Evolutionary conservation across 2,888 invertebrate genomes (phyloP).

Genomic region (Leucophenga maculata): DNA sequence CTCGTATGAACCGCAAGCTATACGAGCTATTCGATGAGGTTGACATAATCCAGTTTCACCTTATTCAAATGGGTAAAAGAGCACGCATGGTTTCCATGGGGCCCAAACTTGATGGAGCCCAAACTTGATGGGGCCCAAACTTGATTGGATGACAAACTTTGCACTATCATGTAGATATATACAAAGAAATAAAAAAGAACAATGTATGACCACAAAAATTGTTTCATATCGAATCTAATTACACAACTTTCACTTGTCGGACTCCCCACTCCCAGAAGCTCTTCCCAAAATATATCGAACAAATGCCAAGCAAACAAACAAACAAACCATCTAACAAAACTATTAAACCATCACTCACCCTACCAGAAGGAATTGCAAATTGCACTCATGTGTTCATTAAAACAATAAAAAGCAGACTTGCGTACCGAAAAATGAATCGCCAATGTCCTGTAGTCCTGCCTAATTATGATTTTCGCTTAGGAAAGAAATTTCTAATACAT

Average conservation of each 20-base stretch:
- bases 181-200: too few species aligned
- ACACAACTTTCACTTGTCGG: constrained; percentile 7
- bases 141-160: too few species aligned
- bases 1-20: too few species aligned
- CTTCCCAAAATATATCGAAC: not conserved
- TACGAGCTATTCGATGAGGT: too few species aligned
- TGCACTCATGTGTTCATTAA: constrained; percentile 60
- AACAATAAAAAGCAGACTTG: constrained; percentile 57
- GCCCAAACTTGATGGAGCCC: too few species aligned
- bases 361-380: constrained; percentile 34
- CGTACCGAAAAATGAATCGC: constrained; percentile 28
- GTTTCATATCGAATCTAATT: constrained; percentile 39
- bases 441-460: constrained; percentile 39
- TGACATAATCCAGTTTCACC: too few species aligned
- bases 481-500: not conserved
- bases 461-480: constrained; percentile 59
- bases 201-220: constrained; percentile 28
- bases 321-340: constrained; percentile 6
- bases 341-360: constrained; percentile 5
- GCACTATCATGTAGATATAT: too few species aligned
- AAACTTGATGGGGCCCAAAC: too few species aligned
- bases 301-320: not conserved
- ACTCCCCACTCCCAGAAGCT: too few species aligned
- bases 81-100: too few species aligned
- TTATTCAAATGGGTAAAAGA: too few species aligned